Conservation (phyloP, 2,888 invertebrate species). For the Drosophila quasianomalipes region DNA sequence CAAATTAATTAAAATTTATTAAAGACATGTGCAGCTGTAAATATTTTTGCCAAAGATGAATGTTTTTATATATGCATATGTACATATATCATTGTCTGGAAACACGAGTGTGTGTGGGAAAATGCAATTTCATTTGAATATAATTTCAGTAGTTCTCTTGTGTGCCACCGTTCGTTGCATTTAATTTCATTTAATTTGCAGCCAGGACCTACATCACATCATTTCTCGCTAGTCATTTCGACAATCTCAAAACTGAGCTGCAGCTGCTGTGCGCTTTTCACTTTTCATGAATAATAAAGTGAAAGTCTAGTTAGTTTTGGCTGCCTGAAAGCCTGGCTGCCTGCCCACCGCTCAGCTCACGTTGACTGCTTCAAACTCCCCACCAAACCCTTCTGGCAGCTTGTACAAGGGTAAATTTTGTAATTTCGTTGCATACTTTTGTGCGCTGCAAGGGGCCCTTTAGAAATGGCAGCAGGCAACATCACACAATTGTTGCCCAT, state of each 20-base stretch:
- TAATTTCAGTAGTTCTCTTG: conserved; percentile 38
- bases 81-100: conserved; percentile 7
- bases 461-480: conserved; percentile 45
- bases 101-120: conserved; percentile 7
- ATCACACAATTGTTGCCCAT: conserved; percentile 55
- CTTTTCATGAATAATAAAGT: conserved; percentile 79
- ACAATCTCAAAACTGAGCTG: conserved; percentile 63
- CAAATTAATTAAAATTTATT: conserved; percentile 77
- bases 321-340: conserved; percentile 38
- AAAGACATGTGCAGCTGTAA: conserved; percentile 27
- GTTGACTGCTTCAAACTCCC: conserved; percentile 32
- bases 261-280: conserved; percentile 67
- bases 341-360: conserved; percentile 36
- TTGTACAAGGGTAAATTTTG: conserved; percentile 64
- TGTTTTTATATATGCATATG: background rate
- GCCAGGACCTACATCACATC: conserved; percentile 62
- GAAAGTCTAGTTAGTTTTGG: conserved; percentile 78
- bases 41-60: background rate
- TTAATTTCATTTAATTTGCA: conserved; percentile 77
- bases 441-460: conserved; percentile 42
- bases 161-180: conserved; percentile 57
- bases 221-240: conserved; percentile 70
- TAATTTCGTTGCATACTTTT: conserved; percentile 77
- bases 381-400: conserved; percentile 9
- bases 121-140: conserved; percentile 62